Evolutionary conservation across 2,888 invertebrate genomes (phyloP), one percentile per base, ranked within the genome.

Genomic region (Agrochola litura): DNA sequence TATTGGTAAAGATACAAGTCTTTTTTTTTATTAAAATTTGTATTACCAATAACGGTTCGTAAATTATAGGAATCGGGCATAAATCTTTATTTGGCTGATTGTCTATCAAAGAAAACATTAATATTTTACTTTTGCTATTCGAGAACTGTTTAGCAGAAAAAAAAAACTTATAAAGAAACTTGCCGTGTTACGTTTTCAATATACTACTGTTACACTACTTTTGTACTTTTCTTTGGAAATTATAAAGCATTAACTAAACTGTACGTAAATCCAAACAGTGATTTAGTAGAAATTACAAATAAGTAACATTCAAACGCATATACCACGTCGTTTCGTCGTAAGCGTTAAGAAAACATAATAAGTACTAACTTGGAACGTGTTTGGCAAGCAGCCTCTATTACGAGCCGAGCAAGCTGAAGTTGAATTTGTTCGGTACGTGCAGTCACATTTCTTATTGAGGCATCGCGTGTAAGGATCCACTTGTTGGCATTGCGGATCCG

Each of bases 401-500:
- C 97, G 95, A 0, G 98, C 98, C 30, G 98, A 97, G 93, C 99
- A 99, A 54, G 97, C 95, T 25, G 96, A 96, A 66, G 97, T 97
- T 43, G 97, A 96, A 83, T 97, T 97, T 22, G 95, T 96, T 68
- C 96, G 95, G 81, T 97, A 94, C 16, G 97, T 95, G 92, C 99
- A 99, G 91, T 99, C 98, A 91, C 99, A 99, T 76, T 97, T 92
- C 76, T 98, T 98, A 89, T 97, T 97, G 46, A 97, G 93, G 92
- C 99, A 99, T 76, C 97, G 95, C 0, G 99, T 98, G 91, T 98
- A 97, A 0, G 98, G 97, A 95, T 99, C 99, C 12, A 98, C 98
- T 87, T 97, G 97, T 89, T 98, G 97, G 91, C 99, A 99, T 94
- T 99, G 98, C 54, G 97, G 95, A 93, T 98, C 98, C 43, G 97